Evolutionary conservation across 2,797 vertebrate genomes (phyloP).

Genomic region (Anabas testudineus): DNA sequence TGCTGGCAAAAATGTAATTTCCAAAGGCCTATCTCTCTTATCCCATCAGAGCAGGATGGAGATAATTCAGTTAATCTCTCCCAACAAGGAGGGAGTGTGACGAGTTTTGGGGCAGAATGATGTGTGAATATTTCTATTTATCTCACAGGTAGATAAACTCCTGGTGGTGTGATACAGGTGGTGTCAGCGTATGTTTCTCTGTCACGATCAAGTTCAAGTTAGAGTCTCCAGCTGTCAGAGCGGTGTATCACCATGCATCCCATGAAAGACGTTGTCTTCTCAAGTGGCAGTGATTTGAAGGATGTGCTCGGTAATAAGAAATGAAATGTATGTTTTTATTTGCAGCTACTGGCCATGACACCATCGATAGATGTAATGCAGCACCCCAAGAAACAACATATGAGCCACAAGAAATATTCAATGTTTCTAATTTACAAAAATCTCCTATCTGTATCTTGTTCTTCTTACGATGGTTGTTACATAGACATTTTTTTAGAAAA

Average conservation of each 20-base stretch:
- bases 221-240: conserved; percentile 50
- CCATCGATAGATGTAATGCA: too few relatives aligned
- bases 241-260: conserved; percentile 17
- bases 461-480: too few relatives aligned
- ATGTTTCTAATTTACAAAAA: too few relatives aligned
- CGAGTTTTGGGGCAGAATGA: conserved; percentile 57
- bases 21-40: conserved; percentile 51
- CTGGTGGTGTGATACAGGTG: conserved; percentile 71
- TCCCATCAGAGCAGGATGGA: conserved; percentile 75
- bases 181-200: conserved; percentile 42
- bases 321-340: too few relatives aligned
- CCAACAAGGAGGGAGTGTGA: conserved; percentile 55
- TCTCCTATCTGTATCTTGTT: too few relatives aligned
- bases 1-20: conserved; percentile 82
- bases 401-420: too few relatives aligned
- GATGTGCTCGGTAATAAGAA: background rate
- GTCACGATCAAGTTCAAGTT: conserved; percentile 52
- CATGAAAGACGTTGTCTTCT: conserved; percentile 19
- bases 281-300: background rate
- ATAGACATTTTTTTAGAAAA: too few relatives aligned
- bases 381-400: too few relatives aligned
- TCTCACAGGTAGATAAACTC: conserved; percentile 73
- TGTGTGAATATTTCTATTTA: conserved; percentile 75
- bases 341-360: too few relatives aligned
- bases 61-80: conserved; percentile 72